Evolutionary conservation across 2,113 vertebrate genomes (phyloP), one percentile per base, ranked within the genome.

Genomic region (Pelecanus crispus): DNA sequence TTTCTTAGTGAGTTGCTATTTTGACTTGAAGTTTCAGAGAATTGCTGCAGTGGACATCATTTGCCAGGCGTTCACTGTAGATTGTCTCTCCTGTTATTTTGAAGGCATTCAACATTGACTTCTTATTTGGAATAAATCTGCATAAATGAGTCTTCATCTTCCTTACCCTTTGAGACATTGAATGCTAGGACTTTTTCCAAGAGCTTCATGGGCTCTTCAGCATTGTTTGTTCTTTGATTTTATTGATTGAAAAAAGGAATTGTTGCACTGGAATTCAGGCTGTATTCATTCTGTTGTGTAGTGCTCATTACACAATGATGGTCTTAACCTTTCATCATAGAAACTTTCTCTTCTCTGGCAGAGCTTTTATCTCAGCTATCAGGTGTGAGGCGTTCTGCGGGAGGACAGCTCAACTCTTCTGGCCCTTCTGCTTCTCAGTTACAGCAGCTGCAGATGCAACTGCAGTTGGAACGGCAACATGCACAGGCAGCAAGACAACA

Each of bases 381-480:
- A 67, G 99, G 99, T 17, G 99, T 99, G 96, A 98, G 99, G 59
- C 99, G 99, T 94, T 99, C 99, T 14, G 99, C 99, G 42, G 99
- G 99, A 94, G 99, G 99, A 86, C 99, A 99, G 96, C 99, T 99
- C 67, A 99, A 99, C 97, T 99, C 99, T 31, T 99, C 99, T 26
- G 99, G 99, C 94, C 99, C 99, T 72, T 99, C 99, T 20, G 99
- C 99, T 66, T 99, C 99, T 49, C 99, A 99, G 96, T 98, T 99
- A 96, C 99, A 99, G 96, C 99, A 99, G 96, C 98, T 99, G 97
- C 99, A 99, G 98, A 99, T 99, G 99, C 99, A 99, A 95, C 98
- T 99, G 98, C 99, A 99, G 98, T 92, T 99, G 74, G 99, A 99
- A 91, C 96, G 99, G 56, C 99, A 99, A 72, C 99, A 99, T 65